These are phyloP conservation scores for Ligdia adustata DNA, from an alignment of 2,888 invertebrate genomes.

Conservation along the genomic window DNA sequence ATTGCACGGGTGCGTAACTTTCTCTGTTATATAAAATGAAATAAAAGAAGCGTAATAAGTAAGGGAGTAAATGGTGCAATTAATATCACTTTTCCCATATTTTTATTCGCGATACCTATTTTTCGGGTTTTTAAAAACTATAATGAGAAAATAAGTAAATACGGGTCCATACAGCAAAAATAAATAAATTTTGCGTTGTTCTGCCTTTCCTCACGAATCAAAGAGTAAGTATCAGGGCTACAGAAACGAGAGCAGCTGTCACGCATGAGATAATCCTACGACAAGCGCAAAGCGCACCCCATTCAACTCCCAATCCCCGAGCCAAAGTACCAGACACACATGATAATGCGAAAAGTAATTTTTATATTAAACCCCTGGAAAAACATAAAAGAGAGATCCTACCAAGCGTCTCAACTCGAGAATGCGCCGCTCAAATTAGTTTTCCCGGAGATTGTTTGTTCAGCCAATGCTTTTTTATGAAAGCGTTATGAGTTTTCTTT, in stretches of 20 bases:
- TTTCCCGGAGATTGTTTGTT: constrained; percentile 77
- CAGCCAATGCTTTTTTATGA: constrained; percentile 62
- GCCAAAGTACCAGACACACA: constrained; percentile 65
- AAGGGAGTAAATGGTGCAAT: no score
- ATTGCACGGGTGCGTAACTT: no score
- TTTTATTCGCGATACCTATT: no score
- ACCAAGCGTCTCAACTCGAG: constrained; percentile 53
- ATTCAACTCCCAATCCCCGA: constrained; percentile 60
- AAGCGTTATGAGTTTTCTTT: constrained; percentile 74
- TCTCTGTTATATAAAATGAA: no score
- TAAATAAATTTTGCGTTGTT: no score
- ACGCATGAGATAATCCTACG: constrained; percentile 75
- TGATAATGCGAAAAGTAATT: constrained; percentile 80
- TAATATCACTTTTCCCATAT: no score
- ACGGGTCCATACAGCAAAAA: no score
- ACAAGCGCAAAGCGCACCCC: constrained; percentile 60
- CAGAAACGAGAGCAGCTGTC: constrained; percentile 67
- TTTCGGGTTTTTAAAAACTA: no score
- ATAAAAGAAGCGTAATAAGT: no score
- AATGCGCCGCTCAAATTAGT: constrained; percentile 80
- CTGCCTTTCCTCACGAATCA: no score
- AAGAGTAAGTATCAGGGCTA: constrained; percentile 57
- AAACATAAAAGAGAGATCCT: constrained; percentile 78
- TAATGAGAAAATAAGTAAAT: no score
- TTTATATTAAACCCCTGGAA: constrained; percentile 79